A percentile compares a stretch with the other conserved stretches of the same genome.
Conservation (phyloP, 2,113 vertebrate species). For the Sinocyclocheilus rhinocerous region DNA sequence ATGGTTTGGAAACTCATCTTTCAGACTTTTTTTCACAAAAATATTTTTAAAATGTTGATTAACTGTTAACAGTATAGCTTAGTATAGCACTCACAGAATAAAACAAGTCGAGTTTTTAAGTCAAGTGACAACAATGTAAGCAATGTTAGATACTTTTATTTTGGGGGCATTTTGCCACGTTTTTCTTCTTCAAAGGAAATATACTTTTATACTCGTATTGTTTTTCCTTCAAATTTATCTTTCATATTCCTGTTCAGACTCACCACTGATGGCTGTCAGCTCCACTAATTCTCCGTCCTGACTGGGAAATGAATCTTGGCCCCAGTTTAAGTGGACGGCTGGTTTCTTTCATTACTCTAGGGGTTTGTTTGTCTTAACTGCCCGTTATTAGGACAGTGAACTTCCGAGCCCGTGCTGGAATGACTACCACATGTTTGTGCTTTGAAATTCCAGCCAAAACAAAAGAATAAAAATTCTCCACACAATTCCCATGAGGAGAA, state of each 20-base stretch:
- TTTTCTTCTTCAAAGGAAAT: neutral
- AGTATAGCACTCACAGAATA: too few relatives aligned
- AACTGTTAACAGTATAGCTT: too few relatives aligned
- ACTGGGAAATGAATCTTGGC: conserved; percentile 9
- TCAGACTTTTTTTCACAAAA: too few relatives aligned
- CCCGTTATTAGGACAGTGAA: conserved; percentile 47
- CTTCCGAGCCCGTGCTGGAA: conserved; percentile 28
- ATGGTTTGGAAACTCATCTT: too few relatives aligned
- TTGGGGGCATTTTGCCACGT: neutral
- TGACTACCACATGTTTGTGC: conserved; percentile 44
- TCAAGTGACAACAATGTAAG: neutral
- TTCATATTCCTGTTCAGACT: neutral
- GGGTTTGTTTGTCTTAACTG: conserved; percentile 32
- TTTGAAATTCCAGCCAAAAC: conserved; percentile 42
- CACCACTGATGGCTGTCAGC: conserved; percentile 17
- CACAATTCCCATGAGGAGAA: conserved; percentile 36
- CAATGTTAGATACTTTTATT: neutral
- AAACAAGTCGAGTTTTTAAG: too few relatives aligned
- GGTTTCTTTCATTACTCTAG: conserved; percentile 48
- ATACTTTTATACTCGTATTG: neutral
- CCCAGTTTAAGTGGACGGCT: conserved; percentile 21
- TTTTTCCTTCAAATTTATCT: too few relatives aligned
- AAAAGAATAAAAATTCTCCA: conserved; percentile 32
- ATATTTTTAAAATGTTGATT: too few relatives aligned
- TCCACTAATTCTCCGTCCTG: neutral